These are phyloP conservation scores for Cololabis saira DNA, from an alignment of 2,113 vertebrate genomes.

Conservation along the genomic window DNA sequence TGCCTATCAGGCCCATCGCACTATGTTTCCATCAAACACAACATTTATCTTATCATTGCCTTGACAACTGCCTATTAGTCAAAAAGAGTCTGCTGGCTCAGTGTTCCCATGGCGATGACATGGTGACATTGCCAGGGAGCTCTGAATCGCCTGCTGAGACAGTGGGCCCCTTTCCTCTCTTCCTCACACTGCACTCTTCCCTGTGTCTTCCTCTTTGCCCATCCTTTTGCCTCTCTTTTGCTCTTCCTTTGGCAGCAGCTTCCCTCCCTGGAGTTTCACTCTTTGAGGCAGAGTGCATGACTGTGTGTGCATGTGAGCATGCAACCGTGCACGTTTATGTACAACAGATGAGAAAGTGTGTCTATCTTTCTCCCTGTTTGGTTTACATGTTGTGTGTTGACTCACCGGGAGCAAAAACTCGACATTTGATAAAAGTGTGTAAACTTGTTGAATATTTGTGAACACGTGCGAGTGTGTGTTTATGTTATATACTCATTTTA, in stretches of 20 bases:
- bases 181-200: constrained; percentile 41
- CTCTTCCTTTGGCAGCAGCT: constrained; percentile 37
- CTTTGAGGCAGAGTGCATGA: constrained; percentile 30
- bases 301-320: constrained; percentile 16
- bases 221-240: constrained; percentile 31
- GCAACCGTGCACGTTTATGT: constrained; percentile 25
- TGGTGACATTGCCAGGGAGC: constrained; percentile 79
- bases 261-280: constrained; percentile 32
- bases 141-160: constrained; percentile 65
- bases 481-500: too few relatives aligned
- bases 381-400: neutral
- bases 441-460: too few relatives aligned
- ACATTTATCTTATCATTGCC: constrained; percentile 84
- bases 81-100: constrained; percentile 65
- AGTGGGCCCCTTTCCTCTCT: constrained; percentile 53
- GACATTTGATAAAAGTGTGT: too few relatives aligned
- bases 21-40: constrained; percentile 80
- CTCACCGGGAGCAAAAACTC: too few relatives aligned
- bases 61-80: constrained; percentile 84
- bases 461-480: too few relatives aligned
- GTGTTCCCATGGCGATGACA: constrained; percentile 80
- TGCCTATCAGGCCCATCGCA: constrained; percentile 75
- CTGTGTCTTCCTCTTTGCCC: constrained; percentile 38
- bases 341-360: constrained; percentile 35
- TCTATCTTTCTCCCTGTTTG: constrained; percentile 27